A percentile compares a stretch with the other conserved stretches of the same genome.
phyloP scores from a whole-genome alignment of 1,140 invertebrate genomes.

The Pseudomyrmex dendroicus region DNA sequence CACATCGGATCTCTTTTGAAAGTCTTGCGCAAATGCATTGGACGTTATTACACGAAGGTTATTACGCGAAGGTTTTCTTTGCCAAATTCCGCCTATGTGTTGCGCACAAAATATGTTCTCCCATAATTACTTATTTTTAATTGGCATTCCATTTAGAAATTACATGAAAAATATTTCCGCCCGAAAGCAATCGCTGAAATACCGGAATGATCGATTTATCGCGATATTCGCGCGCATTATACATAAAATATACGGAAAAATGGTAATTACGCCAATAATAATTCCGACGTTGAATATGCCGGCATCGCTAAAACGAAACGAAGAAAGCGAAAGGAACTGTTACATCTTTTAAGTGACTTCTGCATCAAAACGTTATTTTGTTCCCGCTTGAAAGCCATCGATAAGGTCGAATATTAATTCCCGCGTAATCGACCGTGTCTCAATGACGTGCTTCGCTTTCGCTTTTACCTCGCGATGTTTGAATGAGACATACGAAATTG shows the following conservation, averaged over 20 bases:
- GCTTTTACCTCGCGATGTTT: slow-evolving; percentile 29
- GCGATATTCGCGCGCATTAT: not conserved
- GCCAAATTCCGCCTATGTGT: slow-evolving; percentile 47
- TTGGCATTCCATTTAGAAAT: slow-evolving; percentile 15
- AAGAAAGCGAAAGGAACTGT: not conserved
- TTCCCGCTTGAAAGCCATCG: not conserved
- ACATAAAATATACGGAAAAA: not conserved
- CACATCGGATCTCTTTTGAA: slow-evolving; percentile 50
- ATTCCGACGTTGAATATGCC: not conserved
- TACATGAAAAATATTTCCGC: slow-evolving; percentile 6
- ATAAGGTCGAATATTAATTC: not conserved
- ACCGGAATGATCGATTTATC: not conserved
- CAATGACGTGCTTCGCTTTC: slow-evolving; percentile 38
- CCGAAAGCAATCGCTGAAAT: not conserved
- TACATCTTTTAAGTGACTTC: not conserved
- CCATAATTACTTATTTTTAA: slow-evolving; percentile 1
- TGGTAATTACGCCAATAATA: not conserved
- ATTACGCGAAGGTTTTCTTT: slow-evolving; percentile 67
- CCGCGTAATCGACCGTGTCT: slow-evolving; percentile 24
- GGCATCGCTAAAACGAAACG: not conserved
- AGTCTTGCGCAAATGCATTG: slow-evolving; percentile 59
- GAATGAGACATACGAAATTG: slow-evolving; percentile 41
- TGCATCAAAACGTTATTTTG: not conserved
- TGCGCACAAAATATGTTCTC: slow-evolving; percentile 51
- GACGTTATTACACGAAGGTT: slow-evolving; percentile 71